Base-by-base conservation (phyloP, 2,113 vertebrate genomes). In the Upupa epops region DNA sequence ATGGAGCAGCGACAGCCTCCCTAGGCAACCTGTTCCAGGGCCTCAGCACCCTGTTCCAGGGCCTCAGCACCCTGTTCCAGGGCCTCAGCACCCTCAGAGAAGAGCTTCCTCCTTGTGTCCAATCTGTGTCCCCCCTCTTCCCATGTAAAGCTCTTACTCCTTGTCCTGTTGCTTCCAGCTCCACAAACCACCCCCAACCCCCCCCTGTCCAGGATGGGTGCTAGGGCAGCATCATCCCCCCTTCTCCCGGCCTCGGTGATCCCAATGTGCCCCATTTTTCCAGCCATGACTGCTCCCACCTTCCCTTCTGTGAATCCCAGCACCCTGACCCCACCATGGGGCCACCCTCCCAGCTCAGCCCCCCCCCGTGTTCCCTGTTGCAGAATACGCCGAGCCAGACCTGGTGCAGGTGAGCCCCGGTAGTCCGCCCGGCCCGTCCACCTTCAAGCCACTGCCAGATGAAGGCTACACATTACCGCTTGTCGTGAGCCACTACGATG, bases 311-410 rank as follows among this genome's bases (percentile, higher is more conserved):
- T 10, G 17, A 32, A n/a, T n/a, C 26, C 8, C 28, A 51, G 13
- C 37, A 7, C 13, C 31, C 0, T 1, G 10, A 55, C 42, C 8
- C 42, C 12, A 3, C 7, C 0, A 7, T 3, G 31, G 49, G 49
- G 40, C 5, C 29, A 8, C 22, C 7, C 48, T 54, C 36, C n/a
- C 37, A 11, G 9, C 66, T 88, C 42, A 63, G 16, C 21, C 22
- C 48, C 19, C 0, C 0, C 6, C 8, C 1, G 15, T 42, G 15
- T 42, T 17, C 40, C 42, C 61, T 11, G 2, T 91, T 34, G 54
- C 91, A 99, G 98, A 98, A 34, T 98, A 98, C 2, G 97, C 98
- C 4, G 97, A 98, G 74, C 98, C 98, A 2, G 98, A 98, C 46
- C 63, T 97, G 77, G 32, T 95, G 21, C 89, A 93, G 31, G 25